Base-by-base conservation (phyloP, 2,113 vertebrate species). In the Semicossyphus pulcher region DNA sequence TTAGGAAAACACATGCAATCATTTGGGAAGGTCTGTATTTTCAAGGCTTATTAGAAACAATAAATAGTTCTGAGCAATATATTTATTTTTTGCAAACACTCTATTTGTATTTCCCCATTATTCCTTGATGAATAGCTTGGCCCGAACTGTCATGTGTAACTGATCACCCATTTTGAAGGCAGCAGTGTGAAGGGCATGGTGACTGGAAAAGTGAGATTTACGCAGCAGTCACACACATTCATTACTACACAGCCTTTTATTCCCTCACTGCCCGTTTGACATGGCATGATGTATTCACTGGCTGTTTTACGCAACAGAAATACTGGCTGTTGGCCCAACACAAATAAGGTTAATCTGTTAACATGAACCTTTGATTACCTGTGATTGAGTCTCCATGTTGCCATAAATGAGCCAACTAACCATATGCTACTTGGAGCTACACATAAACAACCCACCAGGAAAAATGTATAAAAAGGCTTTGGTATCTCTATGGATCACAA, bases 331-430 rank as follows among this genome's bases (percentile, higher is more conserved):
- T 65, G 75, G 54, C 67, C 74, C 67, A 3, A 34, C 51, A 3
- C 7, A 2, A 32, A 26, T 12, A 37, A 79, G 79, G 85, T 73
- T 85, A 86, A 89, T 81, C 51, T 86, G 71, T 84, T 88, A 67
- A 76, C 81, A 79, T 36, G 65, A 76, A 65, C 79, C 64, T 51
- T 39, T 77, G 65, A 61, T 72, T 71, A 72, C 78, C 65, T 62
- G n/a, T 56, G 81, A 85, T n/a, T 48, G n/a, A 73, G 64, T 28
- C 29, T 71, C 36, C 0, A 3, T 29, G 48, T 47, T 61, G 59
- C n/a, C n/a, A n/a, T n/a, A n/a, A n/a, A n/a, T n/a, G n/a, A n/a
- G n/a, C n/a, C n/a, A n/a, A n/a, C n/a, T n/a, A n/a, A n/a, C n/a
- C n/a, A n/a, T n/a, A n/a, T n/a, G n/a, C n/a, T n/a, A n/a, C n/a